Evolutionary conservation across 92 coral and sea anemone genomes (phyloP), one percentile per base, ranked within the genome.

Genomic region (Phenganax subtilis): DNA sequence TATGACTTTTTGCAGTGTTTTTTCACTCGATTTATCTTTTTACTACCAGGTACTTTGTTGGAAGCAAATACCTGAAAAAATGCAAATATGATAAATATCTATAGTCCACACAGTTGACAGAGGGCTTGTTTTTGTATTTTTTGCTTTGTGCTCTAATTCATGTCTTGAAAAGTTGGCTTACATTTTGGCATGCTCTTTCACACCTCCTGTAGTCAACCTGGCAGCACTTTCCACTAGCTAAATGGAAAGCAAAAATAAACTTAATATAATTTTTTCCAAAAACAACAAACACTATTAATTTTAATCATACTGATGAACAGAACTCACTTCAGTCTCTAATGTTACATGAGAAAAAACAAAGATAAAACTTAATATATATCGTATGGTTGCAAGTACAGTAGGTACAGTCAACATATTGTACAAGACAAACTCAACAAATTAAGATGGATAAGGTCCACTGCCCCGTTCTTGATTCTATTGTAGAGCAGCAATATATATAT

Each of bases 211-310:
- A 15, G 56, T 87, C 83, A 66, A 67, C 72, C 11, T 51, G 78
- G 56, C 99, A 96, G 65, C 99, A 96, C 66, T 86, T 85, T 75
- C 87, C 82, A n/a, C 94, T 90, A 53, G 81, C 98, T 94, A 71
- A 37, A 56, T 52, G 31, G 55, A 11, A 77, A 67, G 51, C 81
- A 12, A 14, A 72, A 30, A 66, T 58, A 3, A 7, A 37, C 47
- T 37, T 37, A 1, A 37, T 37, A 37, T 37, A 37, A 37, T 37
- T 37, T 37, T 37, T 37, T 37, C 47, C 47, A 37, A 37, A 37
- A 37, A 37, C 47, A 37, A 37, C 47, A 1, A 37, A 37, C 47
- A 2, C 47, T 5, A 37, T 37, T 37, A 37, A 1, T 2, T 37
- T 37, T 37, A 37, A 37, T 37, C 47, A 37, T 5, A 37, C 47